Percentiles rank a stretch among this genome's conserved stretches.
These are phyloP conservation scores for Hydrolagus affinis DNA, from an alignment of 2,113 vertebrate genomes.

Conservation along the genomic window DNA sequence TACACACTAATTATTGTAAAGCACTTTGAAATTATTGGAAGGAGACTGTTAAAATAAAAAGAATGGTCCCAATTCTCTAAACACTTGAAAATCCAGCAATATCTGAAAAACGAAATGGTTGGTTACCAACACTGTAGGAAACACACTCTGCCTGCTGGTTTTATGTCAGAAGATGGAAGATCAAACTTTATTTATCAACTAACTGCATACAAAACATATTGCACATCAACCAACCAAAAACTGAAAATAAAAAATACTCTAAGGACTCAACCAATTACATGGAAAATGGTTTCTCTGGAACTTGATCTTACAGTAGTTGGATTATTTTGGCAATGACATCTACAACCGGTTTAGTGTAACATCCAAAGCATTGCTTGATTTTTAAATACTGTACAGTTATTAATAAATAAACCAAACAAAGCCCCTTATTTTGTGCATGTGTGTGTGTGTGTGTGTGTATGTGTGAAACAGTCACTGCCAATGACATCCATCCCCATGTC, in stretches of 20 bases:
- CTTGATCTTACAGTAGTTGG: slow-evolving; percentile 96
- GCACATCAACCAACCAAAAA: slow-evolving; percentile 99
- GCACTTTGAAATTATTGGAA: too few species aligned
- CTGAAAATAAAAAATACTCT: slow-evolving; percentile 71
- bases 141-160: background rate
- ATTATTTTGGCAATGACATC: slow-evolving; percentile 70
- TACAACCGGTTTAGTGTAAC: slow-evolving; percentile 85
- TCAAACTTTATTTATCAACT: slow-evolving; percentile 99
- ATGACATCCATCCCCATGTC: slow-evolving; percentile 70
- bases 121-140: background rate
- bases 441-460: slow-evolving; percentile 49
- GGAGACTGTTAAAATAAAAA: too few species aligned
- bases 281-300: slow-evolving; percentile 87
- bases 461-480: slow-evolving; percentile 83
- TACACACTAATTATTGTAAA: too few species aligned
- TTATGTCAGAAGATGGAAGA: slow-evolving; percentile 85
- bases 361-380: slow-evolving; percentile 77
- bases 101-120: too few species aligned
- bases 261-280: slow-evolving; percentile 74
- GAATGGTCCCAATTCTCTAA: too few species aligned
- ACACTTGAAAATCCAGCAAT: too few species aligned
- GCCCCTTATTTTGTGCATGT: slow-evolving; percentile 52
- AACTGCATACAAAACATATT: slow-evolving; percentile 99
- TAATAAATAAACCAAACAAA: slow-evolving; percentile 99
- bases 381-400: slow-evolving; percentile 99